Evolutionary conservation across 2,888 invertebrate genomes (phyloP), one percentile per base, ranked within the genome.

Genomic region (Zonitis immaculata): DNA sequence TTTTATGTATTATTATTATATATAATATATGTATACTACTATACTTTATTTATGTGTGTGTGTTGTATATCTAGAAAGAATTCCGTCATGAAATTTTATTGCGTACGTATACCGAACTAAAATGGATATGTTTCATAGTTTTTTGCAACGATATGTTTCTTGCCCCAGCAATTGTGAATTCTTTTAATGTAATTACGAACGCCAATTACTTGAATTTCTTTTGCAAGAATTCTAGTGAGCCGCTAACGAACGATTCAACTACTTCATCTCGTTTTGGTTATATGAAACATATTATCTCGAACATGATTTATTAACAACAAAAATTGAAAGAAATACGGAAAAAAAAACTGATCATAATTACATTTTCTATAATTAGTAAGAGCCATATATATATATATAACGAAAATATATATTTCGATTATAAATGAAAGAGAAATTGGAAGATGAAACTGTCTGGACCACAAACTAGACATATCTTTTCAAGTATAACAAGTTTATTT

Each of bases 71-170:
- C 57, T 59, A 62, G 61, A 54, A 58, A 54, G 62, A 65, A 65
- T 65, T 64, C 65, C 61, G 52, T 56, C 61, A 57, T 63, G 63
- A 64, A 63, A 65, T 63, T 64, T 62, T 65, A 65, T 65, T 65
- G 58, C 62, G 59, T 59, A 61, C 58, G 50, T 54, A n/a, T n/a
- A 50, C 51, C 52, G 57, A 53, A 63, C 61, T 56, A 63, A 65
- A 63, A 65, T 63, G 65, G 63, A 50, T 59, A 55, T 54, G 59
- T 61, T 60, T 56, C 54, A 50, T 30, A 54, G 53, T 57, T 58
- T 63, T 62, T 65, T 65, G 59, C 53, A 52, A 53, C 53, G 54
- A 61, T 61, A 57, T 53, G 54, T 62, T 62, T 63, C 54, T 57
- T 59, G 52, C 57, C 35, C 35, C 54, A 51, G 60, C 60, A 58